Conservation (phyloP, 2,113 vertebrate genomes). For the Pomatorhinus ruficollis region DNA sequence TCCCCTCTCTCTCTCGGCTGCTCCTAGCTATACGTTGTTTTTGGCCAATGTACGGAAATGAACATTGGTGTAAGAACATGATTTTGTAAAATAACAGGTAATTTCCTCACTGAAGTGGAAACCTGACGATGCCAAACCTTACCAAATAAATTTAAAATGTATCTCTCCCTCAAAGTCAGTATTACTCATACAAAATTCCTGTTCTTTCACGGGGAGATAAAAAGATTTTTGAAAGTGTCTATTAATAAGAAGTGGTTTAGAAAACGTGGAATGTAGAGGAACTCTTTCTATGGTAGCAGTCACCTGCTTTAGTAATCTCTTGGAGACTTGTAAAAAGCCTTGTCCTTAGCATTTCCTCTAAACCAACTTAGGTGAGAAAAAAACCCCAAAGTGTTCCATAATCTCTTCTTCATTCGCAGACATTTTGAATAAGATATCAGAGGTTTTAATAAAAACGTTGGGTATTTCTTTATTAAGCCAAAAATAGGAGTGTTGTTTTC, state of each 20-base stretch:
- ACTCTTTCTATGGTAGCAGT: not conserved
- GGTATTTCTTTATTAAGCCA: not conserved
- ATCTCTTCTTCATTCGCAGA: not conserved
- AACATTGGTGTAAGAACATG: not conserved
- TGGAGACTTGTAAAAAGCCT: not conserved
- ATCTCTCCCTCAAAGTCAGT: not conserved
- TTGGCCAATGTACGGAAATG: not conserved
- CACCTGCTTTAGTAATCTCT: not conserved
- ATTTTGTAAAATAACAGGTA: not conserved
- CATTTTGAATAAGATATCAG: not conserved
- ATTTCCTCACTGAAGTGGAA: not conserved
- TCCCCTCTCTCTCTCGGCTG: not conserved
- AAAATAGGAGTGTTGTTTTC: not conserved
- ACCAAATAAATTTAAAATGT: not conserved
- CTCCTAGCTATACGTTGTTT: not conserved
- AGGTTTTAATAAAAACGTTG: not conserved
- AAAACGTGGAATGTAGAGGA: not conserved
- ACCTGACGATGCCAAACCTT: not conserved
- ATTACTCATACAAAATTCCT: not conserved
- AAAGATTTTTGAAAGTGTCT: not conserved
- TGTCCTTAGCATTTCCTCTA: not conserved
- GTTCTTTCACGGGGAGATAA: not conserved
- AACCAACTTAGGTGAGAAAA: not conserved
- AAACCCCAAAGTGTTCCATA: fast-evolving
- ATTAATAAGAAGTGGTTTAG: not conserved